Evolutionary conservation across 2,888 invertebrate species (phyloP).

Genomic region (Meandrusa payeni): DNA sequence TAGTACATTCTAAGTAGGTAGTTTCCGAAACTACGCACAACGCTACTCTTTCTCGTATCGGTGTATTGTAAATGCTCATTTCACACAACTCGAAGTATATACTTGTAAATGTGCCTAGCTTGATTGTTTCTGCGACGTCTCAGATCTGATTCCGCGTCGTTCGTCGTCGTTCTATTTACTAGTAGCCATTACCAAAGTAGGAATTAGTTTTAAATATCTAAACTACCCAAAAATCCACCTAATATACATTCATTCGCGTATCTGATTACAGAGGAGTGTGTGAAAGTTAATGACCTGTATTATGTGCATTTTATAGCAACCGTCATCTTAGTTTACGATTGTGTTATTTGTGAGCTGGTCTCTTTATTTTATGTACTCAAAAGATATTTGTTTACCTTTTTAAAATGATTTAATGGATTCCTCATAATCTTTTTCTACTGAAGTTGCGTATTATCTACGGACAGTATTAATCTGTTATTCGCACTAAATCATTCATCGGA

Average conservation of each 20-base stretch:
- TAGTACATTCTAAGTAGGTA: constrained; percentile 53
- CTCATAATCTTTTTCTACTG: constrained; percentile 42
- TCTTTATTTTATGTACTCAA: constrained; percentile 73
- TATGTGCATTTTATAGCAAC: constrained; percentile 67
- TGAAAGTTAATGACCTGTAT: constrained; percentile 57
- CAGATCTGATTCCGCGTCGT: constrained; percentile 30
- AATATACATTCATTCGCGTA: constrained; percentile 12
- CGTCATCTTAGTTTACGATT: constrained; percentile 51
- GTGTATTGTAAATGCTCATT: constrained; percentile 38
- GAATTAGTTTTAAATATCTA: constrained; percentile 16
- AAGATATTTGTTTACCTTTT: constrained; percentile 51
- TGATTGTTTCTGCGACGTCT: constrained; percentile 15
- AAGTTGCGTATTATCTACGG: constrained; percentile 34
- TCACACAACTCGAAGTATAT: constrained; percentile 29
- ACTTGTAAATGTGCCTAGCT: constrained; percentile 15
- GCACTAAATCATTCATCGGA: constrained; percentile 49
- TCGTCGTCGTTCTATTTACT: constrained; percentile 16
- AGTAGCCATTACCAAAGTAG: constrained; percentile 21
- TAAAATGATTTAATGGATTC: constrained; percentile 46
- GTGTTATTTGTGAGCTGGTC: constrained; percentile 70
- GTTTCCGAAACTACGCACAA: constrained; percentile 59
- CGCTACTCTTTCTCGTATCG: constrained; percentile 39
- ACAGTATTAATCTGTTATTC: constrained; percentile 48
- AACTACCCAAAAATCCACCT: constrained; percentile 11
- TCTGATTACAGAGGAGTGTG: constrained; percentile 35